These are phyloP conservation scores for Parotocinclus haroldoi DNA, from an alignment of 2,797 vertebrate species.

Conservation along the genomic window DNA sequence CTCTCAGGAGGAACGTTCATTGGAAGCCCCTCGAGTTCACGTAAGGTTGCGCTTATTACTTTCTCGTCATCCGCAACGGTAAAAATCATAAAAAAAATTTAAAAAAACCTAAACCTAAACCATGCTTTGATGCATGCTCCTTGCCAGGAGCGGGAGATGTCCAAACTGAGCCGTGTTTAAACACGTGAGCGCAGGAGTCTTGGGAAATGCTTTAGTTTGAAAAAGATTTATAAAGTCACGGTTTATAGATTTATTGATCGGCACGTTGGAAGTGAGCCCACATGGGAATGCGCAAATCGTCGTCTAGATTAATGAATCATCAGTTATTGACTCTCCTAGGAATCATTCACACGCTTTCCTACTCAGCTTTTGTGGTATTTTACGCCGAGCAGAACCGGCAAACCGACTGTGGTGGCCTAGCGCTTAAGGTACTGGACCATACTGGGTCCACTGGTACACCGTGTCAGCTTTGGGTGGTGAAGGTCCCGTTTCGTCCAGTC, in stretches of 20 bases:
- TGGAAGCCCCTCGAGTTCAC: background rate
- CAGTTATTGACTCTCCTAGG: constrained; percentile 47
- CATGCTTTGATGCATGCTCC: background rate
- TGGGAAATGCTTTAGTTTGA: constrained; percentile 22
- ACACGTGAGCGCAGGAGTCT: constrained; percentile 1
- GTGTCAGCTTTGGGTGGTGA: background rate
- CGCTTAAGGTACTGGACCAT: too few relatives aligned
- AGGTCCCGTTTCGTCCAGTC: background rate
- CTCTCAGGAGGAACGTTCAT: constrained; percentile 10
- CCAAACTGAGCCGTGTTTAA: constrained; percentile 1
- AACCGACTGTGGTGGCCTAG: too few relatives aligned
- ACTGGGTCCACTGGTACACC: too few relatives aligned
- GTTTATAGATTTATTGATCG: constrained; percentile 37
- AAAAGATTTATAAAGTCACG: constrained; percentile 13
- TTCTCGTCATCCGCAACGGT: background rate
- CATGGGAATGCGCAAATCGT: constrained; percentile 43
- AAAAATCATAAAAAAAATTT: background rate
- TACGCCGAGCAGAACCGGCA: too few relatives aligned
- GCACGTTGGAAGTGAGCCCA: constrained; percentile 32
- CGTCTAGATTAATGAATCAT: constrained; percentile 48
- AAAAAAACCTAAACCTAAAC: too few relatives aligned
- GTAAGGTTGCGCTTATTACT: background rate
- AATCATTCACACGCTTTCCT: constrained; percentile 52
- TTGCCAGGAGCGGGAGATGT: background rate
- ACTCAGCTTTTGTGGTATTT: too few relatives aligned